Percentiles rank a stretch among this genome's conserved stretches.
These are phyloP conservation scores for Amphilophus citrinellus DNA, from an alignment of 2,113 vertebrate genomes.

Conservation along the genomic window DNA sequence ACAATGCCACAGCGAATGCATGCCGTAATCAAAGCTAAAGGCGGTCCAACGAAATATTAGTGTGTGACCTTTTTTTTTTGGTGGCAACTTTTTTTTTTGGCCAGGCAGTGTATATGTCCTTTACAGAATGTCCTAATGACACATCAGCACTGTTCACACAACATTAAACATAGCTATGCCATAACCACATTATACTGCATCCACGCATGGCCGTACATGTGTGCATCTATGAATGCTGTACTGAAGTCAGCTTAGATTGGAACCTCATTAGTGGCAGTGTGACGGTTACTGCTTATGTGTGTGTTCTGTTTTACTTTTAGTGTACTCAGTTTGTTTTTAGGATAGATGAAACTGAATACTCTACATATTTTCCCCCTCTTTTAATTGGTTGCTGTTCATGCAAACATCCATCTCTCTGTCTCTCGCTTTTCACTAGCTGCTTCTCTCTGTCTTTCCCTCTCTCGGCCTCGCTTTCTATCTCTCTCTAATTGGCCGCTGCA, in stretches of 20 bases:
- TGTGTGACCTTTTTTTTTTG: no score
- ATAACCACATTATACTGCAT: slow-evolving; percentile 34
- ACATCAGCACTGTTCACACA: slow-evolving; percentile 71
- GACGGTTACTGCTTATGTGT: slow-evolving; percentile 8
- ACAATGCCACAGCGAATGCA: no score
- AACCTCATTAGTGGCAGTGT: slow-evolving; percentile 47
- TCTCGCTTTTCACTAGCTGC: slow-evolving; percentile 3
- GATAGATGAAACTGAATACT: slow-evolving; percentile 34
- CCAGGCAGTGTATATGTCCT: neutral
- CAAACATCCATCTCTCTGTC: slow-evolving; percentile 55
- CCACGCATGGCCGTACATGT: neutral
- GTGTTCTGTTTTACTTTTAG: slow-evolving; percentile 2
- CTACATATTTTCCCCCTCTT: slow-evolving; percentile 43
- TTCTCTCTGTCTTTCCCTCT: slow-evolving; percentile 21
- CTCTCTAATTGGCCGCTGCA: slow-evolving; percentile 73
- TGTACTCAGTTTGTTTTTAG: neutral
- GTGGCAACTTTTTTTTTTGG: no score
- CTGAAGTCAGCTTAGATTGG: slow-evolving; percentile 37
- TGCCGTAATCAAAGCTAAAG: no score
- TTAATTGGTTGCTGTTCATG: slow-evolving; percentile 62
- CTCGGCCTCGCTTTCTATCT: slow-evolving; percentile 32
- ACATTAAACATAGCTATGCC: slow-evolving; percentile 63
- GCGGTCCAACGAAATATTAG: no score
- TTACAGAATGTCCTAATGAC: slow-evolving; percentile 48
- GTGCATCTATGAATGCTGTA: slow-evolving; percentile 4